phyloP scores from a whole-genome alignment of 1,140 invertebrate genomes.

The Leptoteleia sp. region DNA sequence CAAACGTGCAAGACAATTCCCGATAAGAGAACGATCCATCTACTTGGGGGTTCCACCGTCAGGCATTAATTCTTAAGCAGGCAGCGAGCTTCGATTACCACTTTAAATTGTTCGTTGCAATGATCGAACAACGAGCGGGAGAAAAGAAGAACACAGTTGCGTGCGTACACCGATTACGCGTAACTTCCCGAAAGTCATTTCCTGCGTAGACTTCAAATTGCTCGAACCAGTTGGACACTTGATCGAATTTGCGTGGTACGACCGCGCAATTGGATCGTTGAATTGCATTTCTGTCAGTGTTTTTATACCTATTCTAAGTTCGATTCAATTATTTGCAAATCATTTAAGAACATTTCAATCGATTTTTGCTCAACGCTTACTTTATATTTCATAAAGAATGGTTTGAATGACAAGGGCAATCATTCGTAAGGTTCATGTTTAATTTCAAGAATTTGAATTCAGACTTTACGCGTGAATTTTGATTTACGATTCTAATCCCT shows the following conservation, averaged over 20 bases:
- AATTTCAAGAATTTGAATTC: too few species aligned
- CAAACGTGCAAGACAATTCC: background rate
- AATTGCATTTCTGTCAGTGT: slow-evolving; percentile 24
- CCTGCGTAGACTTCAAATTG: slow-evolving; percentile 63
- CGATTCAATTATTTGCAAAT: too few species aligned
- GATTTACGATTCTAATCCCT: too few species aligned
- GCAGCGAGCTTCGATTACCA: slow-evolving; percentile 65
- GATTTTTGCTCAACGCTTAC: too few species aligned
- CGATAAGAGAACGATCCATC: slow-evolving; percentile 35
- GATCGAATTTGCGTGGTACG: slow-evolving; percentile 58
- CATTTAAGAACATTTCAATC: too few species aligned
- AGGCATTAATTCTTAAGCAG: slow-evolving; percentile 46
- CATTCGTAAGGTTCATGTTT: too few species aligned
- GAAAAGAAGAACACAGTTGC: slow-evolving; percentile 39
- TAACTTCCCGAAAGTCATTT: slow-evolving; percentile 61
- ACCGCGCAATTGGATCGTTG: slow-evolving; percentile 28
- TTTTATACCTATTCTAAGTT: too few species aligned
- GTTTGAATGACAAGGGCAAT: too few species aligned
- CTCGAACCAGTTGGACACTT: slow-evolving; percentile 44
- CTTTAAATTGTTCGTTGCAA: slow-evolving; percentile 52
- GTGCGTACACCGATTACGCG: slow-evolving; percentile 49
- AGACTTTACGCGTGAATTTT: too few species aligned
- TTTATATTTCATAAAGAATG: too few species aligned
- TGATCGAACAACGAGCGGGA: slow-evolving; percentile 54
- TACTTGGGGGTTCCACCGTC: slow-evolving; percentile 45